Evolutionary conservation across 2,888 invertebrate species (phyloP).

Genomic region (Orthonevra nobilis): DNA sequence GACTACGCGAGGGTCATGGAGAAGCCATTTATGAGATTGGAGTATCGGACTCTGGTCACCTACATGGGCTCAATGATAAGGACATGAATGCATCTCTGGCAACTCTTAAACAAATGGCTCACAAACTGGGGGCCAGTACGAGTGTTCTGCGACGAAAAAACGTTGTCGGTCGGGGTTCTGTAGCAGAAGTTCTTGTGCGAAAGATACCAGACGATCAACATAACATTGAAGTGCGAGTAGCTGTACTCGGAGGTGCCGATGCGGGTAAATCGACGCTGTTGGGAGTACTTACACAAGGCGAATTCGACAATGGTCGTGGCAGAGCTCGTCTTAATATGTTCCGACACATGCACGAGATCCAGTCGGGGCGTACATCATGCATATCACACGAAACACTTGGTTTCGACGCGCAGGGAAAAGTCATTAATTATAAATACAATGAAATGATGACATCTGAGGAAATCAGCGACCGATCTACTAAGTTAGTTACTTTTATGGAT

Average conservation of each 20-base stretch:
- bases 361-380: constrained; percentile 95
- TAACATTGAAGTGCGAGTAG: constrained; percentile 93
- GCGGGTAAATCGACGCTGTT: constrained; percentile 98
- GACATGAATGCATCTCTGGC: constrained; percentile 93
- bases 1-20: constrained; percentile 96
- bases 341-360: constrained; percentile 96
- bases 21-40: constrained; percentile 99
- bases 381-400: constrained; percentile 98
- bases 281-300: constrained; percentile 97
- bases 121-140: constrained; percentile 90
- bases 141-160: constrained; percentile 86
- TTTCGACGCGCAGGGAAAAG: constrained; percentile 91
- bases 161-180: constrained; percentile 82
- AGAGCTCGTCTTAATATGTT: constrained; percentile 97
- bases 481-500: constrained; percentile 96
- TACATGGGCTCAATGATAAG: constrained; percentile 90
- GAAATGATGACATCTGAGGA: constrained; percentile 95
- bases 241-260: constrained; percentile 96
- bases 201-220: constrained; percentile 94
- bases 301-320: constrained; percentile 96
- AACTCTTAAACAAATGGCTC: constrained; percentile 94
- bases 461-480: constrained; percentile 95
- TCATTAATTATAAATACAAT: constrained; percentile 93
- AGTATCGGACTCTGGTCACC: constrained; percentile 92
- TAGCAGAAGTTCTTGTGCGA: constrained; percentile 93